Conservation (phyloP, 2,113 vertebrate species). For the Hemiscyllium ocellatum region DNA sequence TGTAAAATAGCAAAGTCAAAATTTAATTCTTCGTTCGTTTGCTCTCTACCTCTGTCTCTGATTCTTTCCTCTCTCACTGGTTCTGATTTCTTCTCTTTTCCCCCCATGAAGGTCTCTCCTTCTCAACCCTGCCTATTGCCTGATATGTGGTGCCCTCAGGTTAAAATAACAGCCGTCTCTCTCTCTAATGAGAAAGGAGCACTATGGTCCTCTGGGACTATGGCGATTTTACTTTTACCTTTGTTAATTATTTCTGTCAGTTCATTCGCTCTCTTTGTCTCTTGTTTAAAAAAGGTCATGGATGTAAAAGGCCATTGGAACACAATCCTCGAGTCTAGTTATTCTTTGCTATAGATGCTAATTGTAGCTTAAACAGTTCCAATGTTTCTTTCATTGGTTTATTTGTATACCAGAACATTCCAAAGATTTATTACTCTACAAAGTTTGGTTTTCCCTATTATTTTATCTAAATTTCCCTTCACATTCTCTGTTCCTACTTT, state of each 20-base stretch:
- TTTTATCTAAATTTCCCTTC: not conserved
- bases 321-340: not conserved
- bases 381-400: not conserved
- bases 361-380: not conserved
- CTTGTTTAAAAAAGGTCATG: not conserved
- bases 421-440: not conserved
- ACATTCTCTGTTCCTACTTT: not conserved
- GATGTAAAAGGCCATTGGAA: not conserved
- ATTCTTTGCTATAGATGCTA: not conserved
- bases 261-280: not conserved
- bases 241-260: not conserved
- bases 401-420: not conserved
- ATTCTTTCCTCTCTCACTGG: not conserved
- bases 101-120: no score
- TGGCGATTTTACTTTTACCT: not conserved
- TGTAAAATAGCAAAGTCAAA: slow-evolving; percentile 41
- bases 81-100: not conserved
- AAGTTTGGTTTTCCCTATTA: not conserved
- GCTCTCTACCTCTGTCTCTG: not conserved
- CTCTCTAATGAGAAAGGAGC: no score
- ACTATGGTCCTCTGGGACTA: no score
- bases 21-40: not conserved
- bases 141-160: no score
- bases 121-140: no score
- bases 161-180: no score